Conservation (phyloP, 1,140 invertebrate genomes). For the Pogonognathellus flavescens region DNA sequence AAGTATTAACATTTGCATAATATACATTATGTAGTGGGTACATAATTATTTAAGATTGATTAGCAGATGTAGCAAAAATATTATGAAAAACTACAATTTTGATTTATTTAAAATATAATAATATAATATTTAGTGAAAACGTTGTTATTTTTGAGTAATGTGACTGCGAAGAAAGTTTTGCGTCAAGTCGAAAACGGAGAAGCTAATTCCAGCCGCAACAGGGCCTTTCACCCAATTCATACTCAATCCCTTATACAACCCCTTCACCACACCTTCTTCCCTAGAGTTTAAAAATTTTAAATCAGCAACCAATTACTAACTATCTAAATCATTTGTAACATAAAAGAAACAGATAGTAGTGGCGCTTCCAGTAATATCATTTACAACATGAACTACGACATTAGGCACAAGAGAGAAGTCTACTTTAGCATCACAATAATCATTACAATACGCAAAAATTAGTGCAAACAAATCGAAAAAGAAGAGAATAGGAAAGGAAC, state of each 20-base stretch:
- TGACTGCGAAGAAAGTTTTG: slow-evolving; percentile 68
- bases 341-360: too few relatives aligned
- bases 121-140: slow-evolving; percentile 21
- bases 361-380: too few relatives aligned
- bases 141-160: slow-evolving; percentile 25
- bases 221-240: slow-evolving; percentile 99
- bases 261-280: slow-evolving; percentile 87
- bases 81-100: slow-evolving; percentile 32
- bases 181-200: slow-evolving; percentile 92
- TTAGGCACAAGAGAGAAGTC: too few relatives aligned
- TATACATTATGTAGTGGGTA: not conserved
- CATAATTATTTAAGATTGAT: not conserved
- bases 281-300: slow-evolving; percentile 70
- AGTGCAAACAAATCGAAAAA: too few relatives aligned
- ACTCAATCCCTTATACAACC: slow-evolving; percentile 95
- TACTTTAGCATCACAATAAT: too few relatives aligned
- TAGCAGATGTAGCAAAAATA: slow-evolving; percentile 25
- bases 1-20: too few relatives aligned
- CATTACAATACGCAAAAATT: too few relatives aligned
- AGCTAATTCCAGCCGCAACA: slow-evolving; percentile 97
- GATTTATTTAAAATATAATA: slow-evolving; percentile 29
- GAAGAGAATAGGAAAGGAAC: not conserved
- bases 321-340: not conserved
- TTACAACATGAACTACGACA: too few relatives aligned
- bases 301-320: not conserved